Evolutionary conservation across 2,888 invertebrate species (phyloP).

Genomic region (Boloria selene): DNA sequence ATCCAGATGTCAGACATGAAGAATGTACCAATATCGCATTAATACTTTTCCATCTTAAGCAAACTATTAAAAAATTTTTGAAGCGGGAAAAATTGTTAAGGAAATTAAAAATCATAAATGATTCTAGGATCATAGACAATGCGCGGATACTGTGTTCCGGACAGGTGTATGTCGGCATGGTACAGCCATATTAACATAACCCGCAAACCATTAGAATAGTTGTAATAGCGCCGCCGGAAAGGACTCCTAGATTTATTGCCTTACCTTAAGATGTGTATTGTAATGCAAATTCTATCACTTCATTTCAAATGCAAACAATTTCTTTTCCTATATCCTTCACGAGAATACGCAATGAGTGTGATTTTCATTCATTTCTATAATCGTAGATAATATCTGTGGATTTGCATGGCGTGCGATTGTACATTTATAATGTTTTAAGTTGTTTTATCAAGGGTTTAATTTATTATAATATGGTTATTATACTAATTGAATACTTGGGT

Average conservation of each 20-base stretch:
- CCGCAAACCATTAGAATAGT: slow-evolving; percentile 44
- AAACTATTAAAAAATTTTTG: slow-evolving; percentile 8
- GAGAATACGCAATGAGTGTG: slow-evolving; percentile 43
- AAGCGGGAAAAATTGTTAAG: slow-evolving; percentile 27
- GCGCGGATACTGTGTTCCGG: slow-evolving; percentile 76
- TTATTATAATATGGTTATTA: background rate
- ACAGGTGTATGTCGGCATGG: slow-evolving; percentile 62
- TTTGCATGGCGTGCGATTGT: slow-evolving; percentile 16
- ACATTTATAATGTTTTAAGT: slow-evolving; percentile 19
- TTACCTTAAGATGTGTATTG: slow-evolving; percentile 42
- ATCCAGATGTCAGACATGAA: too few species aligned
- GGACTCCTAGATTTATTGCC: slow-evolving; percentile 52
- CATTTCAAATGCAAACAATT: slow-evolving; percentile 45
- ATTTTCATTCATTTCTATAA: slow-evolving; percentile 39
- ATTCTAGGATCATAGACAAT: slow-evolving; percentile 65
- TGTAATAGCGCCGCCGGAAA: slow-evolving; percentile 45
- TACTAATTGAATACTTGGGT: too few species aligned
- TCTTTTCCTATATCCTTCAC: slow-evolving; percentile 45
- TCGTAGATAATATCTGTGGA: slow-evolving; percentile 36
- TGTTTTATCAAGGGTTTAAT: slow-evolving; percentile 5
- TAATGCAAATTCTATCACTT: slow-evolving; percentile 44
- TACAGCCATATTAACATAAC: slow-evolving; percentile 52
- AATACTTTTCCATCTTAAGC: background rate
- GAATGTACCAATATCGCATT: background rate
- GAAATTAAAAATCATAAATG: slow-evolving; percentile 34